phyloP scores from a whole-genome alignment of 2,888 invertebrate genomes.

The Cephus sareptanus region DNA sequence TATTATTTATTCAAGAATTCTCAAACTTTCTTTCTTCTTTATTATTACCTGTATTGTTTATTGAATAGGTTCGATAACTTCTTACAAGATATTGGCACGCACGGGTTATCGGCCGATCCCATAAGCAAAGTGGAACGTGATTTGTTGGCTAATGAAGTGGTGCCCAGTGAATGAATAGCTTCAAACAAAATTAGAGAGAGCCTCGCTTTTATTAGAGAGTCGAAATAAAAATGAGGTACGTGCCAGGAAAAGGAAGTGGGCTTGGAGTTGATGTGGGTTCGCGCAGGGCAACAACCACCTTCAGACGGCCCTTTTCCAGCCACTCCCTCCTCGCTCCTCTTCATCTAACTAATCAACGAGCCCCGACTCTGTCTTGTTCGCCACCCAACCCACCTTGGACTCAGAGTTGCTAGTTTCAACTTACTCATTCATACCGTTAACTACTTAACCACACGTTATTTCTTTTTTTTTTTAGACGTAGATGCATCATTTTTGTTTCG shows the following conservation, averaged over 20 bases:
- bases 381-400: not conserved
- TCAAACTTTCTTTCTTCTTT: not conserved
- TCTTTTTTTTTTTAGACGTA: not conserved
- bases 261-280: constrained; percentile 9
- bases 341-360: constrained; percentile 29
- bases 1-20: not conserved
- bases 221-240: constrained; percentile 56
- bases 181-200: constrained; percentile 44
- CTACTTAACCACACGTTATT: not conserved
- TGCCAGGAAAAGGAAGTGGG: constrained; percentile 44
- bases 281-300: constrained; percentile 13
- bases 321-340: constrained; percentile 6
- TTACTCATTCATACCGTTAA: not conserved
- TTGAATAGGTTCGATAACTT: not conserved
- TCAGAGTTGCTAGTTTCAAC: not conserved
- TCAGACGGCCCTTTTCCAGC: constrained; percentile 3
- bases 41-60: not conserved
- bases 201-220: constrained; percentile 45
- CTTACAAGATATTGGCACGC: not conserved
- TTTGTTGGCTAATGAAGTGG: constrained; percentile 35
- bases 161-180: constrained; percentile 31
- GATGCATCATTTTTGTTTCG: not conserved
- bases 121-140: constrained; percentile 22
- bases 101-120: not conserved
- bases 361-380: constrained; percentile 13